Conservation (phyloP, 2,888 invertebrate genomes). For the Leucoma salicis region DNA sequence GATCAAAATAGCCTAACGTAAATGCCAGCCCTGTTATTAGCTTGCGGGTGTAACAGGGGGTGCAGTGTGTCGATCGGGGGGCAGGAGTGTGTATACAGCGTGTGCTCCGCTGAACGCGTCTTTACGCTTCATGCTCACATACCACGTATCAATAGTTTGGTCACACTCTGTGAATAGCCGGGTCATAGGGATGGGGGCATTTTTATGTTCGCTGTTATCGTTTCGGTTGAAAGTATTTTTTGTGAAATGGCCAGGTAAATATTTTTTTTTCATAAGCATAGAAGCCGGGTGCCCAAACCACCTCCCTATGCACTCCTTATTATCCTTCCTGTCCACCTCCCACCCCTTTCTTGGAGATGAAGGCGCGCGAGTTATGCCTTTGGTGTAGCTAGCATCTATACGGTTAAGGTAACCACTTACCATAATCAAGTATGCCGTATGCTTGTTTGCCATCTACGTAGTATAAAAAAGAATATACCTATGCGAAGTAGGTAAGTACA, state of each 20-base stretch:
- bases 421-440: too few relatives aligned
- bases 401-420: too few relatives aligned
- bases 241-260: background rate
- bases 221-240: background rate
- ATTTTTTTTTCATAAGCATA: too few relatives aligned
- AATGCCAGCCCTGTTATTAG: constrained; percentile 8
- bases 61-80: background rate
- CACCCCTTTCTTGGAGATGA: too few relatives aligned
- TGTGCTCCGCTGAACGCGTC: constrained; percentile 20
- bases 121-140: constrained; percentile 24
- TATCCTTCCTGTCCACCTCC: too few relatives aligned
- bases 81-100: constrained; percentile 7
- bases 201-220: background rate
- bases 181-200: background rate
- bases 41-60: background rate
- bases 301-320: too few relatives aligned
- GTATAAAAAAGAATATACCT: too few relatives aligned
- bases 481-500: too few relatives aligned
- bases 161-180: constrained; percentile 12
- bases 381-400: too few relatives aligned
- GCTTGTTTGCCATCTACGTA: too few relatives aligned
- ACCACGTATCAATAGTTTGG: constrained; percentile 22
- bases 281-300: too few relatives aligned
- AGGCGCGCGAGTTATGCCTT: too few relatives aligned
- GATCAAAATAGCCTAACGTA: constrained; percentile 10